Conservation (phyloP, 2,797 vertebrate species). For the Erithacus rubecula region DNA sequence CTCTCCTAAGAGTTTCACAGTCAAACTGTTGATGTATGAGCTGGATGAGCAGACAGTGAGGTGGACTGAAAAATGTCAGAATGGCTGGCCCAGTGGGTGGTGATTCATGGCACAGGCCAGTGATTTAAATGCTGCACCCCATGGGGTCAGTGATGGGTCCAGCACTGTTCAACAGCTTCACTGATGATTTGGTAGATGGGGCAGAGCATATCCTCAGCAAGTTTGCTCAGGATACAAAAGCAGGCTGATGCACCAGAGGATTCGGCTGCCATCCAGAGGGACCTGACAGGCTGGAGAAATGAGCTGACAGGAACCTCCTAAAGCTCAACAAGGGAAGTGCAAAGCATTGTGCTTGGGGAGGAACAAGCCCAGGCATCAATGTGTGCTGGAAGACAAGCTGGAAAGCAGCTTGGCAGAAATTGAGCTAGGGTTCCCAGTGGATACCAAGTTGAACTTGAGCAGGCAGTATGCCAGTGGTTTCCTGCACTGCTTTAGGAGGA, state of each 20-base stretch:
- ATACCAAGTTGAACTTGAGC: background rate
- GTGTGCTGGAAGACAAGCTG: background rate
- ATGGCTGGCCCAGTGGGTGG: background rate
- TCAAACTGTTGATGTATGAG: background rate
- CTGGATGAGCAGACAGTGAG: background rate
- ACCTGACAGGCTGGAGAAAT: background rate
- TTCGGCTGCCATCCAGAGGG: background rate
- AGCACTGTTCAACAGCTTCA: background rate
- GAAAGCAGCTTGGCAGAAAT: background rate
- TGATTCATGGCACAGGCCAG: background rate
- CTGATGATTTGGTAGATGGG: background rate
- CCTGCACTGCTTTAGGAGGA: background rate
- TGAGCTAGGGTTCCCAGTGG: background rate
- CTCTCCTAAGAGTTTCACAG: background rate
- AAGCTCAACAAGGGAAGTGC: background rate
- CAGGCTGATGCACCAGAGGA: background rate
- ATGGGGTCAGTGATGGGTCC: background rate
- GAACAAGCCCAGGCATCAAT: background rate
- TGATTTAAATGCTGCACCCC: background rate
- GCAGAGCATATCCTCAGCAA: background rate
- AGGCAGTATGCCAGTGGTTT: background rate
- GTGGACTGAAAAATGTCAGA: background rate
- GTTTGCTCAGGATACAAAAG: background rate
- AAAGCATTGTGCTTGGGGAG: background rate
- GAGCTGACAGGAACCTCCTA: background rate